Evolutionary conservation across 2,888 invertebrate genomes (phyloP), one percentile per base, ranked within the genome.

Genomic region (Idaea biselata): DNA sequence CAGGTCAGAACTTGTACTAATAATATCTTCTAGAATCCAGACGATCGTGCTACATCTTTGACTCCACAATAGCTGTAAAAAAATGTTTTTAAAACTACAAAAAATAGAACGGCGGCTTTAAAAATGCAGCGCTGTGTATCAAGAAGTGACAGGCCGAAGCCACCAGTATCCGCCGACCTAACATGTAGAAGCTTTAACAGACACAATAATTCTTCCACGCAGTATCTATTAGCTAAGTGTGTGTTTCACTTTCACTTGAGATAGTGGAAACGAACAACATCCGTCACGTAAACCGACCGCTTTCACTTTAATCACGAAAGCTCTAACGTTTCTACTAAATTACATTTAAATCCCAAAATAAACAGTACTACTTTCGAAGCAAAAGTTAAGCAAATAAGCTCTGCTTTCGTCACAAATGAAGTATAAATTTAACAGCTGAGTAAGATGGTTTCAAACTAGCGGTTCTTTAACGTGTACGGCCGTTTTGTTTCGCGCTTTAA

Each of bases 291-390:
- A 14, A 44, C 44, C 14, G 11, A 44, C 44, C 44, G 44, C 44
- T 44, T 44, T 44, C 44, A 44, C 44, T 44, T 44, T 44, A 44
- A 44, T 44, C 44, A 44, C 44, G 44, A 44, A 44, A 44, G 44
- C 44, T 44, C 44, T 14, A 44, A 44, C 44, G 14, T 44, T 44
- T 44, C 44, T 14, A 44, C 44, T 44, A 44, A 44, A 44, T 44
- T 44, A 44, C 44, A 44, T 44, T 44, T 44, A 44, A 44, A 44
- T 44, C 44, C 44, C 44, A 44, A 44, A n/a, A 44, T 44, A 44
- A 44, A 44, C 44, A 44, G 44, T 14, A 44, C 44, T 44, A 44
- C 44, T 44, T 44, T 8, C 6, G 44, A 44, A 5, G 44, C 44
- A 44, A 44, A 44, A 44, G 44, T 44, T 14, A 44, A 8, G 8